A percentile compares a stretch with the other conserved stretches of the same genome.
These are phyloP conservation scores for Montipora cactus DNA, from an alignment of 64 coral and sea anemone genomes.

Conservation along the genomic window DNA sequence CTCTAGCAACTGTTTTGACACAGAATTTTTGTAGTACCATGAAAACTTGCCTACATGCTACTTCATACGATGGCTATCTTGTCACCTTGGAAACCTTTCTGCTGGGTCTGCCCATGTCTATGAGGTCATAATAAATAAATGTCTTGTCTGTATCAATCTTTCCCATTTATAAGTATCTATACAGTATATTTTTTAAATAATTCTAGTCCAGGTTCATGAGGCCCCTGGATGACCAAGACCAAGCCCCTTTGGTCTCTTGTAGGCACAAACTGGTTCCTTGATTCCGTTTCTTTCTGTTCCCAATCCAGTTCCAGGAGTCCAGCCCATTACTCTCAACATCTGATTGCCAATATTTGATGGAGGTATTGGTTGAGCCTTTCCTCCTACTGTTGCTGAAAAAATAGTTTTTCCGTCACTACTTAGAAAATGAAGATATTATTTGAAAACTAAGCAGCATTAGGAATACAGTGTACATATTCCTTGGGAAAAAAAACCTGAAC, in stretches of 20 bases:
- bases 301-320: constrained; percentile 92
- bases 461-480: too few species aligned
- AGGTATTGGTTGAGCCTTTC: constrained; percentile 77
- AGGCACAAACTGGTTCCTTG: constrained; percentile 82
- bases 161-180: background rate
- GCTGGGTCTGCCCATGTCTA: too few species aligned
- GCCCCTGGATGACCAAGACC: constrained; percentile 91
- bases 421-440: background rate
- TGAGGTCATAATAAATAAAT: too few species aligned
- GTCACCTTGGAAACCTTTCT: too few species aligned
- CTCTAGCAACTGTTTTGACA: too few species aligned
- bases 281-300: constrained; percentile 89
- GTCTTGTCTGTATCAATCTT: too few species aligned
- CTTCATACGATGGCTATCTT: too few species aligned
- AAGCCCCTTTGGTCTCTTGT: constrained; percentile 81
- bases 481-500: too few species aligned
- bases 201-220: background rate
- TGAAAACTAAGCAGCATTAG: too few species aligned
- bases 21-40: too few species aligned
- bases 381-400: constrained; percentile 65
- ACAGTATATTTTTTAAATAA: background rate
- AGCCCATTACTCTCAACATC: constrained; percentile 95
- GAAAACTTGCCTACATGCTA: too few species aligned
- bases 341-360: constrained; percentile 92
- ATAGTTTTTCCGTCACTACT: background rate